These are phyloP conservation scores for Marronus borbonicus DNA, from an alignment of 2,888 invertebrate species.

Conservation along the genomic window DNA sequence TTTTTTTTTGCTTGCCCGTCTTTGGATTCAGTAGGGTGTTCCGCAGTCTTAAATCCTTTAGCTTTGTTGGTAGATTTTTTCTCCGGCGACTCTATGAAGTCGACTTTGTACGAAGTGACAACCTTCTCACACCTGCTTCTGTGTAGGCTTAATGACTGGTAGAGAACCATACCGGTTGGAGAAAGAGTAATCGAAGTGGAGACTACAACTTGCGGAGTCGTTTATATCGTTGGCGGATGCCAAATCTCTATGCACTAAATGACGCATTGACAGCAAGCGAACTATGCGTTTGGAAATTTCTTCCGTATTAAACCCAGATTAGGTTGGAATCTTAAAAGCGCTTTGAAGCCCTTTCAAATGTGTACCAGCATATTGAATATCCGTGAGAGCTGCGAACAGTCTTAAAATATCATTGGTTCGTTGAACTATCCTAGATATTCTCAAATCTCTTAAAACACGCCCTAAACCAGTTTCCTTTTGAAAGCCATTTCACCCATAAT, in stretches of 20 bases:
- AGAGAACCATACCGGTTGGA: too few species aligned
- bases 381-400: constrained; percentile 95
- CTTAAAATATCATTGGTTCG: constrained; percentile 98
- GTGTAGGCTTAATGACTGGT: too few species aligned
- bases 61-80: too few species aligned
- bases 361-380: constrained; percentile 94
- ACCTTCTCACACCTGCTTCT: too few species aligned
- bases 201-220: too few species aligned
- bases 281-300: constrained; percentile 88
- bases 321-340: constrained; percentile 94
- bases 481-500: constrained; percentile 97
- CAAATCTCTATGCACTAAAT: constrained; percentile 82
- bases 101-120: too few species aligned
- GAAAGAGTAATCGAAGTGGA: too few species aligned
- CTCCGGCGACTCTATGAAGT: too few species aligned
- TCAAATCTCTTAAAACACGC: constrained; percentile 91
- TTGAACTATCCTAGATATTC: constrained; percentile 99
- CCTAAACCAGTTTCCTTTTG: constrained; percentile 93
- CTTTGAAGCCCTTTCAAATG: constrained; percentile 94
- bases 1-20: too few species aligned
- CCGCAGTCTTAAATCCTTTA: too few species aligned
- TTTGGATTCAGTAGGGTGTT: too few species aligned
- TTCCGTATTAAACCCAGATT: constrained; percentile 91
- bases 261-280: constrained; percentile 77
- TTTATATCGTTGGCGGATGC: constrained; percentile 77